Evolutionary conservation across 2,797 vertebrate genomes (phyloP).

Genomic region (Parambassis ranga): DNA sequence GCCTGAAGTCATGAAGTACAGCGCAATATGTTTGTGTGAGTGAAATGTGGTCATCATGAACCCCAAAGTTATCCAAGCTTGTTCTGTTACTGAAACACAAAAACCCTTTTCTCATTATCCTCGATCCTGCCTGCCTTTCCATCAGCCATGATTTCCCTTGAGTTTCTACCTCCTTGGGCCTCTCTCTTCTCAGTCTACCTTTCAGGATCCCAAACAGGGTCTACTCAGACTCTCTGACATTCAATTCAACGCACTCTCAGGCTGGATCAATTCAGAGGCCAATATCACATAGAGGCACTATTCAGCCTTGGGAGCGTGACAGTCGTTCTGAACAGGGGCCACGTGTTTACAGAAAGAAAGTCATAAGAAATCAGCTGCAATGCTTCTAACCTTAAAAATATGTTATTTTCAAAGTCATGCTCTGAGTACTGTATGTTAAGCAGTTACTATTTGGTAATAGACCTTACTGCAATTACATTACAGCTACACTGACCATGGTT

Average conservation of each 20-base stretch:
- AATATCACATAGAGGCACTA: constrained; percentile 10
- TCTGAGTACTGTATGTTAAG: not conserved
- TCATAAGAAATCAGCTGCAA: not conserved
- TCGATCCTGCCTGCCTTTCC: not conserved
- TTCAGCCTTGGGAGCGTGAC: not conserved
- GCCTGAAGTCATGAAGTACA: too few species aligned
- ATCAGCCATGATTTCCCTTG: not conserved
- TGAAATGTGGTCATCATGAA: not conserved
- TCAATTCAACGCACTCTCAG: not conserved
- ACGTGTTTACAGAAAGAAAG: constrained; percentile 7
- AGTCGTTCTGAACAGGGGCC: constrained; percentile 6
- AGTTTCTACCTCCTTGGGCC: not conserved
- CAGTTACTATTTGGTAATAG: not conserved
- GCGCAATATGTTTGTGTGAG: not conserved
- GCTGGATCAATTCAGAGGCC: not conserved
- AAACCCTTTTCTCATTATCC: not conserved
- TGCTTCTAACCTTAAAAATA: not conserved
- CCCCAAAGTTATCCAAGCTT: not conserved
- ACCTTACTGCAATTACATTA: not conserved
- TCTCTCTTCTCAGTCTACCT: not conserved
- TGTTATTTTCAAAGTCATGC: not conserved
- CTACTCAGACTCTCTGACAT: not conserved
- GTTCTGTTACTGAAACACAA: not conserved
- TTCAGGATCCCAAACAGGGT: not conserved
- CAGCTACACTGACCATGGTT: not conserved